Base-by-base conservation (phyloP, 2,113 vertebrate genomes). In the Otus sunia region DNA sequence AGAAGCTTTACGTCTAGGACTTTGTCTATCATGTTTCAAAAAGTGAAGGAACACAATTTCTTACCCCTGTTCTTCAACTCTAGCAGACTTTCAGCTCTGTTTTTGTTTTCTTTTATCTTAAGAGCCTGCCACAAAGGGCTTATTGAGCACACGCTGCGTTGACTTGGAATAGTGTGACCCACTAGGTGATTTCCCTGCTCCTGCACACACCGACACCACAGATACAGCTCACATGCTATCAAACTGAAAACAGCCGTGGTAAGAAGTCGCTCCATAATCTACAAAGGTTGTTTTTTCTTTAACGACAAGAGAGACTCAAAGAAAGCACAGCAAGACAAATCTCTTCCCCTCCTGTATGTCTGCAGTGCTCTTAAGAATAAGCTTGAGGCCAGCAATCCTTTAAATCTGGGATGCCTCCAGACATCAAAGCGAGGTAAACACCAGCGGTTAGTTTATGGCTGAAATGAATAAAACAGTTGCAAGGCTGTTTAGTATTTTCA, bases 81-180 rank as follows among this genome's bases (percentile, higher is more conserved):
- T 15, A 22, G 25, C 43, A 50, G n/a, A 36, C 14, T 81, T 87
- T 22, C 22, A 66, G 21, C 32, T 87, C 39, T 56, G 20, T 22
- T 81, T 63, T 45, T 11, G 19, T 59, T 10, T 41, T 49, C 50
- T 37, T 84, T 45, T 41, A 55, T 22, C 8, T 74, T 29, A 30
- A 52, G 47, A 81, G 18, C 30, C 36, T 73, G 19, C 21, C 55
- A 55, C 13, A 4, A 58, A 66, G 18, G 41, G 10, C 13, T 74
- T 29, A 13, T 1, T 22, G 30, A 79, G 20, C 14, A 7, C 30
- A 26, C 1, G 2, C 12, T 53, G 58, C 4, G 0, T 49, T 69
- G 49, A 17, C 39, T 74, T 66, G 60, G 15, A 45, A 30, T 12
- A 66, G 30, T 10, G 66, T 75, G 41, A 36, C 7, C 16, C 12